These are phyloP conservation scores for Parnassius orleans DNA, from an alignment of 2,888 invertebrate genomes.

Conservation along the genomic window DNA sequence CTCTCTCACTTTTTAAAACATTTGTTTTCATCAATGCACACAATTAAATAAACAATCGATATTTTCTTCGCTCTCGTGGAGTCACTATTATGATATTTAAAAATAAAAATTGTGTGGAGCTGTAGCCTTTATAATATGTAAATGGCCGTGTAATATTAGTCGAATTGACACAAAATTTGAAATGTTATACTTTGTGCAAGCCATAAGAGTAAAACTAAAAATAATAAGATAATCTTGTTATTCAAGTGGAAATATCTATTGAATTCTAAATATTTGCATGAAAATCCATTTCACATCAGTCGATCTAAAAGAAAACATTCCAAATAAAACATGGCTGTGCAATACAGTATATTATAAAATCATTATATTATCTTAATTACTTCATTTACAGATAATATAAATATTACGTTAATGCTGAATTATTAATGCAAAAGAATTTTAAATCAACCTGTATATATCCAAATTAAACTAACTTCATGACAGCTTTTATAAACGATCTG, in stretches of 20 bases:
- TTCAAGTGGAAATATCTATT: slow-evolving; percentile 1
- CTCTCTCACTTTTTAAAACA: not conserved
- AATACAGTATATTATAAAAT: too few relatives aligned
- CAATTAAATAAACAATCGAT: slow-evolving; percentile 1
- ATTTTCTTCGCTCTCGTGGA: not conserved
- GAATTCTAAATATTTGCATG: slow-evolving; percentile 16
- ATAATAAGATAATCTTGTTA: not conserved
- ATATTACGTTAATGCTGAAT: too few relatives aligned
- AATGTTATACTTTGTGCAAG: not conserved
- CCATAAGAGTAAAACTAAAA: not conserved
- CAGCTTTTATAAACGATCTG: slow-evolving; percentile 30
- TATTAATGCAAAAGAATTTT: not conserved
- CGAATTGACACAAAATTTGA: not conserved
- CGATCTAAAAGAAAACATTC: not conserved
- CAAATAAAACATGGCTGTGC: not conserved
- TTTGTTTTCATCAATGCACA: not conserved
- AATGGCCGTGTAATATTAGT: not conserved
- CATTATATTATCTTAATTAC: too few relatives aligned
- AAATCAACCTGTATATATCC: slow-evolving; percentile 3
- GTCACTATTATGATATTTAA: slow-evolving; percentile 19
- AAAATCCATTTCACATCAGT: slow-evolving; percentile 11
- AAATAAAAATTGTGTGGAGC: not conserved
- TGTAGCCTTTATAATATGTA: not conserved
- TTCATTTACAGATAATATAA: too few relatives aligned
- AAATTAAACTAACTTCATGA: not conserved